Evolutionary conservation across 1,140 invertebrate species (phyloP).

Genomic region (Drosophila insularis): DNA sequence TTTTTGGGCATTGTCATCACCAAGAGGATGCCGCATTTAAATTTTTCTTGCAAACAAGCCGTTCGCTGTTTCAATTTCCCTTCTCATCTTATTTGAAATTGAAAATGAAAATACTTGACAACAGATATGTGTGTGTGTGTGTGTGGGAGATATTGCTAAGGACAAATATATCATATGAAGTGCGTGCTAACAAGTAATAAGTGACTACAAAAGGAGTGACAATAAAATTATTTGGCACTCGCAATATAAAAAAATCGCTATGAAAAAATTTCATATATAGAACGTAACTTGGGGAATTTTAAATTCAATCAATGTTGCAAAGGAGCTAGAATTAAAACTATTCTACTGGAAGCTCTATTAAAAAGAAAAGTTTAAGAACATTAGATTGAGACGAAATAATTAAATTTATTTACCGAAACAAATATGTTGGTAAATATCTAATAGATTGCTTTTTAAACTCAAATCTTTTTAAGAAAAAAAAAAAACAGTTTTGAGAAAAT

Average conservation of each 20-base stretch:
- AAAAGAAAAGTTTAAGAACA: too few relatives aligned
- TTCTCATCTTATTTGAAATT: constrained; percentile 29
- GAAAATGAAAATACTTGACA: constrained; percentile 26
- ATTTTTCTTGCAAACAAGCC: constrained; percentile 41
- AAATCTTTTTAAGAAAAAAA: too few relatives aligned
- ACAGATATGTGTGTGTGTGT: neutral
- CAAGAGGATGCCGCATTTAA: constrained; percentile 32
- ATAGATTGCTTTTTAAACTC: too few relatives aligned
- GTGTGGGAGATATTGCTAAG: neutral
- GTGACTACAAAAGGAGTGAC: neutral
- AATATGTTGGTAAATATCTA: too few relatives aligned
- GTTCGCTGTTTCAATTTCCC: constrained; percentile 49
- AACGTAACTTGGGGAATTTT: too few relatives aligned
- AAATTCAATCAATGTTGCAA: too few relatives aligned
- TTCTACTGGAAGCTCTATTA: too few relatives aligned
- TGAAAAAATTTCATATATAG: too few relatives aligned
- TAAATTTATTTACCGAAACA: too few relatives aligned
- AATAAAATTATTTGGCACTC: neutral
- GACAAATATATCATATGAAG: neutral
- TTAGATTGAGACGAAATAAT: too few relatives aligned
- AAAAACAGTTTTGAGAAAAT: too few relatives aligned
- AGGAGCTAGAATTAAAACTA: too few relatives aligned
- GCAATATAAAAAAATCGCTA: neutral
- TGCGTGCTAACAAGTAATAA: neutral
- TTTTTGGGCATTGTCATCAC: constrained; percentile 37